Percentiles rank a stretch among this genome's conserved stretches.
These are phyloP conservation scores for Cynodonichthys magdalenae DNA, from an alignment of 2,797 vertebrate genomes.

Conservation along the genomic window DNA sequence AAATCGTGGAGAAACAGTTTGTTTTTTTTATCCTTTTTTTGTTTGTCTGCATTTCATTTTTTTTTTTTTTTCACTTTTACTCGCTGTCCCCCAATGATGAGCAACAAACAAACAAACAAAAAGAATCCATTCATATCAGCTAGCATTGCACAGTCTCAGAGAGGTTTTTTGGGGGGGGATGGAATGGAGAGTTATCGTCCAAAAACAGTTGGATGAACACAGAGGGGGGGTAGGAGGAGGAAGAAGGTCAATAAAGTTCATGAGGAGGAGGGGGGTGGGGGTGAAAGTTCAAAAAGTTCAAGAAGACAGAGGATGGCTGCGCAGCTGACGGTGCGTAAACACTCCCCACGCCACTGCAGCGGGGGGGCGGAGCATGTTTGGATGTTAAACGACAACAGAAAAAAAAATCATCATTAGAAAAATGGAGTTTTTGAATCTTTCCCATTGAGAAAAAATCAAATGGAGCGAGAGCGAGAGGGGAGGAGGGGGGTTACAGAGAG, in stretches of 20 bases:
- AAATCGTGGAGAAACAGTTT: slow-evolving; percentile 86
- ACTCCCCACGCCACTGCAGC: slow-evolving; percentile 73
- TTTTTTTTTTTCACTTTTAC: slow-evolving; percentile 54
- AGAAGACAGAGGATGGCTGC: slow-evolving; percentile 88
- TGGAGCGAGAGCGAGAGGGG: slow-evolving; percentile 78
- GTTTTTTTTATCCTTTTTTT: slow-evolving; percentile 70
- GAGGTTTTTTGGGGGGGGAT: slow-evolving; percentile 83
- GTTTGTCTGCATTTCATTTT: slow-evolving; percentile 69
- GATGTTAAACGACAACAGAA: slow-evolving; percentile 81
- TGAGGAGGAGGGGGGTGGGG: slow-evolving; percentile 72
- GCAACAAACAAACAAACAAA: slow-evolving; percentile 78
- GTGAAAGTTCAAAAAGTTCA: slow-evolving; percentile 84
- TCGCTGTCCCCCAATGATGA: slow-evolving; percentile 80
- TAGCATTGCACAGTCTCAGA: slow-evolving; percentile 89
- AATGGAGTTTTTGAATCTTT: slow-evolving; percentile 83
- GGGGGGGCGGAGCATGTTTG: slow-evolving; percentile 64
- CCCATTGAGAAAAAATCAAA: slow-evolving; percentile 81
- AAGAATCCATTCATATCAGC: slow-evolving; percentile 82
- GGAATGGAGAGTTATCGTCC: slow-evolving; percentile 89
- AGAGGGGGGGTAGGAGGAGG: slow-evolving; percentile 79
- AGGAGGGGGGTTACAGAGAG: slow-evolving; percentile 44
- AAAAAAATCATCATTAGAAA: slow-evolving; percentile 80
- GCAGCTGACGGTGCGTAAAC: slow-evolving; percentile 79
- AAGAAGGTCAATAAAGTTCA: slow-evolving; percentile 89
- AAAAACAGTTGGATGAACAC: slow-evolving; percentile 87